Percentiles rank a stretch among this genome's conserved stretches.
These are phyloP conservation scores for Leptinotarsa peninsularis DNA, from an alignment of 2,888 invertebrate genomes.

Conservation along the genomic window DNA sequence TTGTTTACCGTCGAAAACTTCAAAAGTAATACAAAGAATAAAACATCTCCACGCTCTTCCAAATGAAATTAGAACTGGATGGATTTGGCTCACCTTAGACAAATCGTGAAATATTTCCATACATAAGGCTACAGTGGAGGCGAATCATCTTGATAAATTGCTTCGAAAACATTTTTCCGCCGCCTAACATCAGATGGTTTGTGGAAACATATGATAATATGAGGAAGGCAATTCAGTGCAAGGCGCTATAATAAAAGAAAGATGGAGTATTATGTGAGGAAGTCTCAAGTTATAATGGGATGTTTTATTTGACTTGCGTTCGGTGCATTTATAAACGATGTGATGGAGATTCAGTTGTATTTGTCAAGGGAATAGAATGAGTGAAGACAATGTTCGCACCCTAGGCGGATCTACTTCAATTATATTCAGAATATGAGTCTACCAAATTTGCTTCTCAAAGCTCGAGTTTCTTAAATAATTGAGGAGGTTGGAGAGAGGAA, in stretches of 20 bases:
- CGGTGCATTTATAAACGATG: slow-evolving; percentile 47
- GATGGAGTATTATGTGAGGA: slow-evolving; percentile 45
- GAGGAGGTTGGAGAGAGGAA: slow-evolving; percentile 3
- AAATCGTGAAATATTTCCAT: slow-evolving; percentile 38
- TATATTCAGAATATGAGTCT: slow-evolving; percentile 17
- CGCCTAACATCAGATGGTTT: slow-evolving; percentile 36
- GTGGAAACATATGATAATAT: slow-evolving; percentile 41
- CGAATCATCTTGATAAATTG: slow-evolving; percentile 41
- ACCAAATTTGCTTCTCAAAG: slow-evolving; percentile 15
- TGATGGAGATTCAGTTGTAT: slow-evolving; percentile 45
- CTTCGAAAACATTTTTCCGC: slow-evolving; percentile 28
- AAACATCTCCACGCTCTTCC: slow-evolving; percentile 20
- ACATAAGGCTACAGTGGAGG: slow-evolving; percentile 33
- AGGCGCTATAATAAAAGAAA: slow-evolving; percentile 40
- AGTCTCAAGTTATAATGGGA: slow-evolving; percentile 49
- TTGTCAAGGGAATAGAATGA: slow-evolving; percentile 49
- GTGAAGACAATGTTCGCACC: slow-evolving; percentile 27
- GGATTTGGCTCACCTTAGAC: slow-evolving; percentile 28
- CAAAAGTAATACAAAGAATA: slow-evolving; percentile 5
- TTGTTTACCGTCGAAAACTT: slow-evolving; percentile 22
- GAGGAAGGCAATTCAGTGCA: slow-evolving; percentile 31
- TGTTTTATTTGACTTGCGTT: slow-evolving; percentile 51
- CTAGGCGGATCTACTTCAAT: slow-evolving; percentile 21
- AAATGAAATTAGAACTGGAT: slow-evolving; percentile 33
- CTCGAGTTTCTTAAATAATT: slow-evolving; percentile 12